phyloP scores from a whole-genome alignment of 2,797 vertebrate species.

The Gephyroberyx darwinii region DNA sequence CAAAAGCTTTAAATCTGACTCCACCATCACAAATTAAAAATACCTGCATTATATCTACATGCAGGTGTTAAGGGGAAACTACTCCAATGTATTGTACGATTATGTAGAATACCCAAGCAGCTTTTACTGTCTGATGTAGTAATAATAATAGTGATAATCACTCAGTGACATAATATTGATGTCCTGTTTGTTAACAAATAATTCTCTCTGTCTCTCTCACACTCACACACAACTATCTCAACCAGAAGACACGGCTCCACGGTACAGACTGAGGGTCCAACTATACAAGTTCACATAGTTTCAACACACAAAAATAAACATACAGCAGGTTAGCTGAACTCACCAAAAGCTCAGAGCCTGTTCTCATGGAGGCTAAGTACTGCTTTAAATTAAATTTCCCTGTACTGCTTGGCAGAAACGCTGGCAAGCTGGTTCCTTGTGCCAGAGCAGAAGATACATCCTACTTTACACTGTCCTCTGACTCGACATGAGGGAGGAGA shows the following conservation, averaged over 20 bases:
- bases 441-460: background rate
- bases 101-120: background rate
- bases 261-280: background rate
- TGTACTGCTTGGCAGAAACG: background rate
- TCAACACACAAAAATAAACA: constrained; percentile 21
- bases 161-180: background rate
- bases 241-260: background rate
- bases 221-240: background rate
- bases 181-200: background rate
- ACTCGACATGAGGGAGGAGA: background rate
- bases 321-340: background rate
- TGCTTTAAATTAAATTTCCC: constrained; percentile 2
- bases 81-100: background rate
- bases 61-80: background rate
- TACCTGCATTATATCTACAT: background rate
- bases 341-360: background rate
- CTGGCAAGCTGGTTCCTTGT: constrained; percentile 25
- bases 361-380: background rate
- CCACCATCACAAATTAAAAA: constrained; percentile 13
- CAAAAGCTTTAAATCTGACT: constrained; percentile 32
- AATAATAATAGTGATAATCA: constrained; percentile 17
- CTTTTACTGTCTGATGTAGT: constrained; percentile 1
- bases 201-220: background rate
- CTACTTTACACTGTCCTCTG: background rate
- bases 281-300: background rate